Evolutionary conservation across 2,797 vertebrate genomes (phyloP), one percentile per base, ranked within the genome.

Genomic region (Sebastes iracundus): DNA sequence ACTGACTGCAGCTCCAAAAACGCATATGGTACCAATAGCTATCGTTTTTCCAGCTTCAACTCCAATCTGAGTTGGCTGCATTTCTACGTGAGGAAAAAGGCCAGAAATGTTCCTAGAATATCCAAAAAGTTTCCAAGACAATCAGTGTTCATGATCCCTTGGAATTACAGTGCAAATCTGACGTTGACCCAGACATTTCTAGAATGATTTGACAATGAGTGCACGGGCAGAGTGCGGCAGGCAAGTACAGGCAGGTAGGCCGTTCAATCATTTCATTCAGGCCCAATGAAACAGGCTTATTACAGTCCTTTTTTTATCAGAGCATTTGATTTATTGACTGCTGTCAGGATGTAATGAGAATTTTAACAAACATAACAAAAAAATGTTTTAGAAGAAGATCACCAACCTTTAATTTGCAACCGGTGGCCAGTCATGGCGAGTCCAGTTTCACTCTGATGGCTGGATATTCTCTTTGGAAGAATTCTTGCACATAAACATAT

Each of bases 11-110:
- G 64, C 27, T 79, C 4, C 27, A 77, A 81, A 65, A 46, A 56
- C 6, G 9, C 72, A 82, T 79, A 79, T 88, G 73, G 81, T 80
- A 82, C 69, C 62, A 87, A 85, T 89, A 82, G 62, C 49, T 55
- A 52, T 35, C 6, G 62, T 85, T 72, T 86, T 65, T 75, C 52
- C 53, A 52, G 13, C 64, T 85, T 67, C 75, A 87, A 22, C 62
- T 76, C 59, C 64, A 81, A 22, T 85, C 64, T 58, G 55, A 77
- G 42, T 86, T 90, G 91, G 84, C 86, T 76, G 71, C 49, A 59
- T 75, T 56, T 85, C 65, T 38, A 28, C 35, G 25, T 27, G 42
- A 70, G 53, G 49, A 65, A 46, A 76, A 68, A 33, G 16, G 27
- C 62, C 85, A 86, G 35, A 72, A 63, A 76, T 81, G 56, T 75